A percentile compares a stretch with the other conserved stretches of the same genome.
Conservation (phyloP, 2,888 invertebrate species). For the Phlogophora meticulosa region DNA sequence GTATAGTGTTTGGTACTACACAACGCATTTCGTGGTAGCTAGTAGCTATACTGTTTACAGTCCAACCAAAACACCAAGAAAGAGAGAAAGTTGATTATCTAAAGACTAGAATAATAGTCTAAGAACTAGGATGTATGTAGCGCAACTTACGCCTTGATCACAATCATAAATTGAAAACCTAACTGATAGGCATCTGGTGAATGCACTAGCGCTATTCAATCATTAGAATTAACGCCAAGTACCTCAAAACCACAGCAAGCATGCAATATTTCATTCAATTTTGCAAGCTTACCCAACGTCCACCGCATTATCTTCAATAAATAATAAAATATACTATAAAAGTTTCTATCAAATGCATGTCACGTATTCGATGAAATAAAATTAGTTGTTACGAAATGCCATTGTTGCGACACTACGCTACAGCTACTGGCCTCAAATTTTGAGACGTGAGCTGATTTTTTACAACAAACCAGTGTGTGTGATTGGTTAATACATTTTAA, state of each 20-base stretch:
- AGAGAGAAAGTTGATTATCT: neutral
- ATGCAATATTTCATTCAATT: slow-evolving; percentile 48
- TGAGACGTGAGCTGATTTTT: slow-evolving; percentile 72
- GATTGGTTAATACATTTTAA: slow-evolving; percentile 34
- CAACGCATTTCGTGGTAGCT: slow-evolving; percentile 1
- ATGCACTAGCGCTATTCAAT: slow-evolving; percentile 30
- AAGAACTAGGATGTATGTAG: too few relatives aligned
- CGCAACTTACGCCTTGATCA: neutral
- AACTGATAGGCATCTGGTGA: slow-evolving; percentile 35
- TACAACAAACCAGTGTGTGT: slow-evolving; percentile 33
- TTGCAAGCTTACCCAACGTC: slow-evolving; percentile 57
- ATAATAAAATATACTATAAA: slow-evolving; percentile 53
- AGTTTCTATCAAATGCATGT: slow-evolving; percentile 70
- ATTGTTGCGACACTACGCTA: slow-evolving; percentile 71
- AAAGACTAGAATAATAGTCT: neutral
- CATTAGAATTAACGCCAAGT: slow-evolving; percentile 28
- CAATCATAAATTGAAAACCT: slow-evolving; percentile 8
- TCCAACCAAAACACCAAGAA: neutral
- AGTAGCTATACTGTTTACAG: slow-evolving; percentile 6
- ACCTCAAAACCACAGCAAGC: slow-evolving; percentile 31
- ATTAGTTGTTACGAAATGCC: slow-evolving; percentile 76
- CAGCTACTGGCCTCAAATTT: slow-evolving; percentile 75
- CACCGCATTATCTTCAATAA: slow-evolving; percentile 54
- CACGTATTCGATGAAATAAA: slow-evolving; percentile 75
- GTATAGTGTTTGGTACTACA: slow-evolving; percentile 12